Evolutionary conservation across 1,140 invertebrate species (phyloP), one percentile per base, ranked within the genome.

Genomic region (Cydia strobilella): DNA sequence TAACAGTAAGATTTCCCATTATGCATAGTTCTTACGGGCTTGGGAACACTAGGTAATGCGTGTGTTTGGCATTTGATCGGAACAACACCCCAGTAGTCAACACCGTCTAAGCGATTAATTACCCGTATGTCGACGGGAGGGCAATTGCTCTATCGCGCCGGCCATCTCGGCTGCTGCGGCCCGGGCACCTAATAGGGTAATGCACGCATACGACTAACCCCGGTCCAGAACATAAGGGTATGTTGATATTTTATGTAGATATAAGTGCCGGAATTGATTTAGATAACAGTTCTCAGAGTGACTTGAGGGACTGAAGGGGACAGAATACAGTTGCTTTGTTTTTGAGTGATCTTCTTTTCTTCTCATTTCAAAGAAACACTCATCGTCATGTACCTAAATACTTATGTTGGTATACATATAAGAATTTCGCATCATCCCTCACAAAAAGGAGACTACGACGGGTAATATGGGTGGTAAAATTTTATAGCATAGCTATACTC

Each of bases 121-220:
- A 91, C 90, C 90, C 90, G 87, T 89, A 92, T 92, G 83, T 73
- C 85, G 69, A 75, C 84, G 75, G 86, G 88, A 84, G 82, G 84
- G 78, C 88, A 88, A 90, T 87, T 86, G 83, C 76, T 76, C 89
- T 89, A 90, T 91, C 85, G 79, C 74, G 75, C 73, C n/a, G n/a
- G 65, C 10, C 80, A 89, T 87, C 84, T 86, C 75, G 71, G 62
- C 76, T 69, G 72, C 72, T 73, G 72, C 31, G 7, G 39, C 18
- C 25, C 63, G 63, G 65, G 1, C 13, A 42, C 42, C 39, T 72
- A 72, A 45, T 66, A 69, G 65, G 65, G 31, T 35, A 39, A n/a
- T 39, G 31, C 42, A 51, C 39, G 20, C 39, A 51, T 27, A 51
- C 6, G 35, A 20, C 65, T 39, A 31, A 69, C 65, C 9, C n/a